A percentile compares a stretch with the other conserved stretches of the same genome.
phyloP scores from a whole-genome alignment of 2,888 invertebrate species.

The Drosophila prostipennis region DNA sequence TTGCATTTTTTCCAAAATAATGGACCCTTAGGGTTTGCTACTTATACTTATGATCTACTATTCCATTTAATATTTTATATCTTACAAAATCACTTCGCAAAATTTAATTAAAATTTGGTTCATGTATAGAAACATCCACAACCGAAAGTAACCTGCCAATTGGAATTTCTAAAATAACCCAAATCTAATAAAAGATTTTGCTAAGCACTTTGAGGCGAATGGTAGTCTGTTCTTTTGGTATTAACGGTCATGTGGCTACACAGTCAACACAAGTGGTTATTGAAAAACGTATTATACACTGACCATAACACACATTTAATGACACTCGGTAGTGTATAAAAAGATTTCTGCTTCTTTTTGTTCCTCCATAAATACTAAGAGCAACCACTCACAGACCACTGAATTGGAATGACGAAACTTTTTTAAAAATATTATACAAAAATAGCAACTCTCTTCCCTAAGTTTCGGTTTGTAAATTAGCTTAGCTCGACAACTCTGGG shows the following conservation, averaged over 20 bases:
- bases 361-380: not conserved
- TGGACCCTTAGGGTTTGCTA: too few relatives aligned
- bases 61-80: too few relatives aligned
- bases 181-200: not conserved
- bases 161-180: not conserved
- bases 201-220: not conserved
- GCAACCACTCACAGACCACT: too few relatives aligned
- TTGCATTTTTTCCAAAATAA: too few relatives aligned
- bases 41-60: too few relatives aligned
- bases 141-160: not conserved
- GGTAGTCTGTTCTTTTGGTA: not conserved
- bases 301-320: not conserved
- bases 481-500: slow-evolving; percentile 62
- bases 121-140: not conserved
- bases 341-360: not conserved
- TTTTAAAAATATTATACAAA: not conserved
- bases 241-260: not conserved
- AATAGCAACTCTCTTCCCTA: not conserved
- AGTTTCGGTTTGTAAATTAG: not conserved
- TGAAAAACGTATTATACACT: not conserved
- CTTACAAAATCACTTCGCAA: too few relatives aligned
- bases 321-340: not conserved
- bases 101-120: too few relatives aligned
- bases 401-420: too few relatives aligned
- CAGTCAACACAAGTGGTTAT: not conserved